phyloP scores from a whole-genome alignment of 1,140 invertebrate species.

The Drosophila aff. region DNA sequence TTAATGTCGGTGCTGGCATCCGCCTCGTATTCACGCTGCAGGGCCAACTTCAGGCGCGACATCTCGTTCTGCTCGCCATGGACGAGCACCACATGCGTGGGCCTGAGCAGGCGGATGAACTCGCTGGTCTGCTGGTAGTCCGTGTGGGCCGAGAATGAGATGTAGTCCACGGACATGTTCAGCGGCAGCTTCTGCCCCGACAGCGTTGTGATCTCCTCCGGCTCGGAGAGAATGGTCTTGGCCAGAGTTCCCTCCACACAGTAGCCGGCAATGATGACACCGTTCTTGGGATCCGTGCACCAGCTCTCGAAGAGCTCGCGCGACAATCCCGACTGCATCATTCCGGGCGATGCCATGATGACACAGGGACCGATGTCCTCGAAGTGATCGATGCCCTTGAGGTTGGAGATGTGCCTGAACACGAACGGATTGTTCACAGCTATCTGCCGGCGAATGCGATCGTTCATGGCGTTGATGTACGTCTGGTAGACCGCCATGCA shows the following conservation, averaged over 20 bases:
- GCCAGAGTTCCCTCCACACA: constrained; percentile 99
- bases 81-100: constrained; percentile 97
- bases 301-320: constrained; percentile 99
- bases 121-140: constrained; percentile 99
- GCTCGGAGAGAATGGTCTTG: constrained; percentile 98
- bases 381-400: constrained; percentile 99
- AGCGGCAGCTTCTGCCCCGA: constrained; percentile 97
- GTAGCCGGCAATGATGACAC: constrained; percentile 99
- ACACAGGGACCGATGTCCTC: constrained; percentile 99
- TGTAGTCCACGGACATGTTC: constrained; percentile 99
- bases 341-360: constrained; percentile 99
- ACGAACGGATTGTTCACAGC: constrained; percentile 99
- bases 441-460: constrained; percentile 97
- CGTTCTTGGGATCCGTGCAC: constrained; percentile 99
- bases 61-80: constrained; percentile 99
- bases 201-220: constrained; percentile 98
- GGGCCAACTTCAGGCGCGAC: constrained; percentile 96
- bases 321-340: constrained; percentile 99
- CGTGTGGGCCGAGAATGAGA: constrained; percentile 99
- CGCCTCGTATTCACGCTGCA: constrained; percentile 97
- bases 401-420: constrained; percentile 99
- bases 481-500: constrained; percentile 99
- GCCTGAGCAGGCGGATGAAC: constrained; percentile 97
- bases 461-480: constrained; percentile 99
- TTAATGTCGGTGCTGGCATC: constrained; percentile 94